Conservation (phyloP, 1,140 invertebrate genomes). For the Euwallacea similis region DNA sequence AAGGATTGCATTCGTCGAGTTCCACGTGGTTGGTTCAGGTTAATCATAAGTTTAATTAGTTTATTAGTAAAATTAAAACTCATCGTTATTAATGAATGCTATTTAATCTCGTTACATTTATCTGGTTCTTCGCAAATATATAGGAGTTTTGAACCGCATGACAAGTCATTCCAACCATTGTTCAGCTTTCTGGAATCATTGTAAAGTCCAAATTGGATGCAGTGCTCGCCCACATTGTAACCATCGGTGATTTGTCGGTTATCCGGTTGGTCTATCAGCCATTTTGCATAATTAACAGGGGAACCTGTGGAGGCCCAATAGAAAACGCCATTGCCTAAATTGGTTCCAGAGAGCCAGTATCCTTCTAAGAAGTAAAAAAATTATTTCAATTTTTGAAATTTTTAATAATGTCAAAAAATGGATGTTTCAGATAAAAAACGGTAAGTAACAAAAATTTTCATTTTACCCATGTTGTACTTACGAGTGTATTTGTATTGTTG, state of each 20-base stretch:
- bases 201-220: conserved; percentile 23
- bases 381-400: no score
- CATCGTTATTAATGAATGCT: background rate
- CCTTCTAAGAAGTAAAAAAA: background rate
- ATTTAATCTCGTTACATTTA: conserved; percentile 8
- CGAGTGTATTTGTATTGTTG: conserved; percentile 8
- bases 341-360: conserved; percentile 22
- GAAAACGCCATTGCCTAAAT: conserved; percentile 17
- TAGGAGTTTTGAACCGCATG: conserved; percentile 1
- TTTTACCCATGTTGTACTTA: background rate
- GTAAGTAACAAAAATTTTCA: no score
- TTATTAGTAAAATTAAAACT: no score
- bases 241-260: background rate
- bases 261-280: conserved; percentile 19
- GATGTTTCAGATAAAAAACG: no score
- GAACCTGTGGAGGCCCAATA: conserved; percentile 28
- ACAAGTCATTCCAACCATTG: conserved; percentile 29
- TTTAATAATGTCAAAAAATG: no score
- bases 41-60: no score
- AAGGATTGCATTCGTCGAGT: no score
- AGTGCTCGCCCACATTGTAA: conserved; percentile 19
- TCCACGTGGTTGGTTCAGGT: no score
- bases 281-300: conserved; percentile 15
- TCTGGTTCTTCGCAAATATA: conserved; percentile 30
- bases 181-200: background rate